Evolutionary conservation across 2,113 vertebrate species (phyloP), one percentile per base, ranked within the genome.

Genomic region (Pseudolaguvia tuberculata): DNA sequence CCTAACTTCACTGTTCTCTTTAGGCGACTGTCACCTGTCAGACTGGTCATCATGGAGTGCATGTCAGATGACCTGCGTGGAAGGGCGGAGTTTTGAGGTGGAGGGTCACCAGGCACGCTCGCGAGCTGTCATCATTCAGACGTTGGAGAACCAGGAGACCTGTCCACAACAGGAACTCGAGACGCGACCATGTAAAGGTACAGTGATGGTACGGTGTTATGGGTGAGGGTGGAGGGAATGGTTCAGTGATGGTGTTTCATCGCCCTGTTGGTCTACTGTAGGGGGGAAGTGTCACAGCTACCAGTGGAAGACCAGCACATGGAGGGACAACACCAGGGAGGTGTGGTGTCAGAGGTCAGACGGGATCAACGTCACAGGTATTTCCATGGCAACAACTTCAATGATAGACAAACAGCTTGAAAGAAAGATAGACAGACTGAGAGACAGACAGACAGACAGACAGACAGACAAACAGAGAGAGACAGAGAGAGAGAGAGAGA

Each of bases 311-410:
- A 88, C 88, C 13, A 91, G 96, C 70, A 87, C 84, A 68, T 99
- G 97, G 97, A 91, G 53, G 79, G 94, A 96, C 87, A 97, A 97
- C 1, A 73, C 93, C 29, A 90, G 97, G 74, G 84, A 83, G 0
- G 97, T 98, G 79, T 99, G 97, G 97, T 99, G 97, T 80, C 93
- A 98, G 73, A 95, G 96, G 75, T 98, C 96, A 0, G 97, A 99
- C 50, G 94, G 95, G 2, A 59, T 95, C 78, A 97, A 98, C 27
- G 96, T 99, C 83, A 98, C 97, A 91, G 97, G 97, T 98, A 89
- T 78, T 15, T 21, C 42, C 42, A 66, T 48, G 42, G 42, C 39
- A 63, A 23, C 35, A 2, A 13, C 20, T n/a, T 14, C 39, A 45
- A 11, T 5, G 21, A 14, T 21, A 4, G n/a, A n/a, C 29, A 10